Evolutionary conservation across 2,888 invertebrate species (phyloP), one percentile per base, ranked within the genome.

Genomic region (Didymodactylos carnosus): DNA sequence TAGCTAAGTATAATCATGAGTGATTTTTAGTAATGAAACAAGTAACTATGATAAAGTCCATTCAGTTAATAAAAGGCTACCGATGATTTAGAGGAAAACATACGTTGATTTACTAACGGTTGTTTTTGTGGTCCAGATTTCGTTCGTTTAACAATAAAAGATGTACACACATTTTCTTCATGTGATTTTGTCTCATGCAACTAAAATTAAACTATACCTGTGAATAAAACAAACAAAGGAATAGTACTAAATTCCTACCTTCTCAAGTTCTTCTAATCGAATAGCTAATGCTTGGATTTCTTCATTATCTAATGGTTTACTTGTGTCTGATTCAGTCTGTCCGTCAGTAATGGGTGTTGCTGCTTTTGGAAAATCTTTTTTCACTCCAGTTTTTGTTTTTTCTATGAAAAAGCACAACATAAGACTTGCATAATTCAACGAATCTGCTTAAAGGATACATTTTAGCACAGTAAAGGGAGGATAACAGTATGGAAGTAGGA

Each of bases 271-370:
- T 40, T 82, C 82, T n/a, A 79, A 76, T 73, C 81, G 82, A 70
- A 82, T 81, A 75, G 80, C 80, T 25, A 83, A 78, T 41, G 78
- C 78, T 41, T 79, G 81, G 71, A 82, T 81, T 75, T 82, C 82
- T 72, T 82, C 82, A 75, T 81, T 80, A 78, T 81, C 81, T 73
- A 83, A 80, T 72, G 81, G 79, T 75, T 35, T 27, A 62, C 11
- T 35, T 62, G 53, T 62, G 35, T 62, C 53, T 10, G 53, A 62
- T 62, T 62, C 53, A 16, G 10, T 3, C 6, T 27, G 53, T 62
- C 53, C 53, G 35, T 62, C 53, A 35, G 35, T 8, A 25, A 62
- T 7, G 10, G 53, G 53, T 19, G 53, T 29, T 4, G 10, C 16
- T 62, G 53, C 29, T 35, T 62, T 62, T 4, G 19, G n/a, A n/a